These are phyloP conservation scores for Diploscapter pachys DNA, from an alignment of 1,140 invertebrate species.

Conservation along the genomic window DNA sequence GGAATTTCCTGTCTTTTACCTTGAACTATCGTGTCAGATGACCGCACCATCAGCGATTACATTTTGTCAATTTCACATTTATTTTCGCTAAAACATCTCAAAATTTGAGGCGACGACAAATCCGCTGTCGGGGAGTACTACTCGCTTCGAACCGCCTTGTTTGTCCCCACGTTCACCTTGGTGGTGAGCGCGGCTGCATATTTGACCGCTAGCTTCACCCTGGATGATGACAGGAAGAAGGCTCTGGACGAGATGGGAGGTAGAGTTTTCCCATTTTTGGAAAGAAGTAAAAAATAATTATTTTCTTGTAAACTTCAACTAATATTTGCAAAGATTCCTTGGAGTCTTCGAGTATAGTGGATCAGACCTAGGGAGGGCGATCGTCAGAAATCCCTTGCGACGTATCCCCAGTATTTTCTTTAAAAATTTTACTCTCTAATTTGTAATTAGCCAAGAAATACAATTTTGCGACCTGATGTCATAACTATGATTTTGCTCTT, in stretches of 20 bases:
- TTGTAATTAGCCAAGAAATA: neutral
- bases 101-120: conserved; percentile 8
- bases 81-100: neutral
- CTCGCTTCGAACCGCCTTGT: conserved; percentile 23
- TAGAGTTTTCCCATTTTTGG: neutral
- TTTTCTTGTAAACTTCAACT: neutral
- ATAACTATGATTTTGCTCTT: too few species aligned
- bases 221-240: conserved; percentile 22
- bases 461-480: conserved; percentile 4
- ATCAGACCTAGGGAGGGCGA: too few species aligned
- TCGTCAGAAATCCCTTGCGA: neutral
- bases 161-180: conserved; percentile 27
- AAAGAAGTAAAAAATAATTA: neutral
- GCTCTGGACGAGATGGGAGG: conserved; percentile 15
- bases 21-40: too few species aligned
- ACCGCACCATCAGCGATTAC: too few species aligned
- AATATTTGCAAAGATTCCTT: neutral
- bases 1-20: too few species aligned
- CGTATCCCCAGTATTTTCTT: neutral
- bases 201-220: conserved; percentile 22
- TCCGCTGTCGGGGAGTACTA: conserved; percentile 9
- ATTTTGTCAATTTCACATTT: too few species aligned
- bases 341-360: neutral
- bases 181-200: conserved; percentile 27
- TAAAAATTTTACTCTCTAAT: neutral